A percentile compares a stretch with the other conserved stretches of the same genome.
These are phyloP conservation scores for Geophilus truncorum DNA, from an alignment of 2,888 invertebrate species.

Conservation along the genomic window DNA sequence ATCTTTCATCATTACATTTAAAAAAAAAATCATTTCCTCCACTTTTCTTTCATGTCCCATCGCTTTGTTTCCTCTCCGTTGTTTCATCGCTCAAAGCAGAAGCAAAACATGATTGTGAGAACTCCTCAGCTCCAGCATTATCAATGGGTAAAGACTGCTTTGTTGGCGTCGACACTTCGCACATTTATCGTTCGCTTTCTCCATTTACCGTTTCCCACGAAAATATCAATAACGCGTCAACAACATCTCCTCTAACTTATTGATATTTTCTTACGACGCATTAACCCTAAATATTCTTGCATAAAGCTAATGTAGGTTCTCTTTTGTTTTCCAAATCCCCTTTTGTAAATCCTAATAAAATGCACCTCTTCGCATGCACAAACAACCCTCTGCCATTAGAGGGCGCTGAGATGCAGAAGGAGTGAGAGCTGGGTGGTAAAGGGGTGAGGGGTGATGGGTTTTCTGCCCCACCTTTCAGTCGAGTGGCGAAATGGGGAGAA, in stretches of 20 bases:
- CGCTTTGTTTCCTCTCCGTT: too few relatives aligned
- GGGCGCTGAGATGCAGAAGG: background rate
- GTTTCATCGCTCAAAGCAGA: too few relatives aligned
- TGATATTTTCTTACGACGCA: background rate
- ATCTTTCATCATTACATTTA: too few relatives aligned
- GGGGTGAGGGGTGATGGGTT: too few relatives aligned
- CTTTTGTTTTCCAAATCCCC: background rate
- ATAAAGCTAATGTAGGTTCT: background rate
- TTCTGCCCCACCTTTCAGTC: background rate
- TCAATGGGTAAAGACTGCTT: too few relatives aligned
- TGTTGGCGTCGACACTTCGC: background rate
- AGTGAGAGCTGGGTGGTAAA: too few relatives aligned
- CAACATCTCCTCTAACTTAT: background rate
- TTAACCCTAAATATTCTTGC: background rate
- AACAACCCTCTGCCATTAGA: constrained; percentile 6
- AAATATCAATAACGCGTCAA: background rate
- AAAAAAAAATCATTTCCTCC: too few relatives aligned
- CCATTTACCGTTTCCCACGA: background rate
- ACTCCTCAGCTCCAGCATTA: too few relatives aligned
- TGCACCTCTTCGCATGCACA: background rate
- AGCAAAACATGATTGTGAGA: too few relatives aligned
- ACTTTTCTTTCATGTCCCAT: too few relatives aligned
- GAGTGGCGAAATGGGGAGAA: background rate
- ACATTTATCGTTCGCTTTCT: background rate
- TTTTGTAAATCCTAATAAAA: constrained; percentile 16